phyloP scores from a whole-genome alignment of 1,140 invertebrate species.

The Orchestia grillus region DNA sequence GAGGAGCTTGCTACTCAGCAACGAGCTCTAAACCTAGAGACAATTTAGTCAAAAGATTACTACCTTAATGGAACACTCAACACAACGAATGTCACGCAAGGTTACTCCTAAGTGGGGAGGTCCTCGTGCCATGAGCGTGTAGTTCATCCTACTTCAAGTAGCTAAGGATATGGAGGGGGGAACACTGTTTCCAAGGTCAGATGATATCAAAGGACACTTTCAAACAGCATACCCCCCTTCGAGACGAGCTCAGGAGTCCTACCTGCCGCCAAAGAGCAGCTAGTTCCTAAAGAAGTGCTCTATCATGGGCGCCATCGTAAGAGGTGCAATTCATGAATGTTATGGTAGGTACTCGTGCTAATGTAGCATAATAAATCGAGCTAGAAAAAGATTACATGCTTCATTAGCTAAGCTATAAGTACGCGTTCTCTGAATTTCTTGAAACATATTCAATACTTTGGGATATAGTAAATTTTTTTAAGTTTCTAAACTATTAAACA shows the following conservation, averaged over 20 bases:
- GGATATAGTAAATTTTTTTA: not conserved
- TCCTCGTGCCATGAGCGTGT: too few relatives aligned
- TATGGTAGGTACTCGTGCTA: not conserved
- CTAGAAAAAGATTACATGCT: not conserved
- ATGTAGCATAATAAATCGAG: not conserved
- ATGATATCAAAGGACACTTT: not conserved
- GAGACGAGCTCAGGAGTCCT: not conserved
- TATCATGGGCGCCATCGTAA: not conserved
- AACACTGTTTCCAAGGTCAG: not conserved
- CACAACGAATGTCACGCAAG: too few relatives aligned
- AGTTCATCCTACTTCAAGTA: too few relatives aligned
- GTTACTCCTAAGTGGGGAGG: too few relatives aligned
- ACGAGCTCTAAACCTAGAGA: too few relatives aligned
- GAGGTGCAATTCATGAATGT: not conserved
- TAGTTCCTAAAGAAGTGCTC: not conserved
- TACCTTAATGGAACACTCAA: too few relatives aligned
- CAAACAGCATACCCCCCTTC: not conserved
- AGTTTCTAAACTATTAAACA: not conserved
- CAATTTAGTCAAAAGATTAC: too few relatives aligned
- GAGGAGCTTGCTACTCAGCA: too few relatives aligned
- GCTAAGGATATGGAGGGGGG: too few relatives aligned
- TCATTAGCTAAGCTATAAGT: not conserved
- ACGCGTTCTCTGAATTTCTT: not conserved
- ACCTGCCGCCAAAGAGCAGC: not conserved
- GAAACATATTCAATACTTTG: not conserved